phyloP scores from a whole-genome alignment of 2,113 vertebrate species.

The Scophthalmus maximus region DNA sequence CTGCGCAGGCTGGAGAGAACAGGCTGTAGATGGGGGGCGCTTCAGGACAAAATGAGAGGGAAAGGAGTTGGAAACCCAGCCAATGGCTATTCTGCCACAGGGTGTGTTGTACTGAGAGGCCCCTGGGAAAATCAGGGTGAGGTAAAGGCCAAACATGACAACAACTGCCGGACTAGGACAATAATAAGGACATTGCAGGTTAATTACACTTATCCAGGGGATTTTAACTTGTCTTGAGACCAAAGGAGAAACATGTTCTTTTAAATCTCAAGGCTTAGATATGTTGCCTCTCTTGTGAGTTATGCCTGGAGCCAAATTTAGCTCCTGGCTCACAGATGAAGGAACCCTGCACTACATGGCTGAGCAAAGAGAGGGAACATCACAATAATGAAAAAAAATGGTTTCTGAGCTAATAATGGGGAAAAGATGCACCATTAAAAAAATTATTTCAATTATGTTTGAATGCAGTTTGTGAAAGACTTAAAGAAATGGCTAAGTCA shows the following conservation, averaged over 20 bases:
- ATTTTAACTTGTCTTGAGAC: conserved; percentile 20
- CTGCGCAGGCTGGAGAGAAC: conserved; percentile 49
- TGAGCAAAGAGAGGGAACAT: conserved; percentile 5
- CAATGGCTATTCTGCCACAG: conserved; percentile 47
- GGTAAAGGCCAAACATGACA: conserved; percentile 50
- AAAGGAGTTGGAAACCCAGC: conserved; percentile 31
- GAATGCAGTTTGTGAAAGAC: too few species aligned
- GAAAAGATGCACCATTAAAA: too few species aligned
- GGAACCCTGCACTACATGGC: neutral
- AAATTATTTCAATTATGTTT: too few species aligned
- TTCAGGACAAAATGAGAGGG: conserved; percentile 35
- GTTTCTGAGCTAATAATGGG: too few species aligned
- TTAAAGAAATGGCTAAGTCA: neutral
- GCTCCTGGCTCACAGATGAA: conserved; percentile 14
- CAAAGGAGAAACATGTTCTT: conserved; percentile 27
- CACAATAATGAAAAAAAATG: neutral
- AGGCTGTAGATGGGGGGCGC: conserved; percentile 40
- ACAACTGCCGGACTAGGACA: conserved; percentile 36
- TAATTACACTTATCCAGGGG: conserved; percentile 38
- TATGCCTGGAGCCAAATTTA: conserved; percentile 35
- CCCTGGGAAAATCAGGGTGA: conserved; percentile 36
- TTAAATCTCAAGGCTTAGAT: conserved; percentile 26
- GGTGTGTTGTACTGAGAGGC: conserved; percentile 48
- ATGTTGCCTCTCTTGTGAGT: conserved; percentile 20
- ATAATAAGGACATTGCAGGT: conserved; percentile 47